Base-by-base conservation (phyloP, 2,797 vertebrate genomes). In the Micrastur ruficollis region DNA sequence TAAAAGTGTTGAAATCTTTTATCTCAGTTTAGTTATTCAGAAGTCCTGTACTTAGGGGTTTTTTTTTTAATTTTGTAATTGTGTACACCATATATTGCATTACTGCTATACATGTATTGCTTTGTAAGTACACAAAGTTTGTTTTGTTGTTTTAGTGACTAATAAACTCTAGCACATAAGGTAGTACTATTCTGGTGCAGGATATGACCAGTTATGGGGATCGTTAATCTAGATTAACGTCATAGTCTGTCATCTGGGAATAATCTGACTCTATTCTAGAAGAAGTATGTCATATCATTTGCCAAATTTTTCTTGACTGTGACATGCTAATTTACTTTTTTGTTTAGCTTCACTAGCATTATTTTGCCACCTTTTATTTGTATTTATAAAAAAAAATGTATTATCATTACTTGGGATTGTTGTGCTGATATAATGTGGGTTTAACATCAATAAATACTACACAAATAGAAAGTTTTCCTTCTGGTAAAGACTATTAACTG, bases 371-470 rank as follows among this genome's bases (percentile, higher is more conserved):
- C 95, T 97, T 98, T 97, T 98, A 97, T 97, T 98, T 98, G 97
- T 98, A 98, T 98, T 98, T 98, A 98, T 98, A 98, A 97, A 96
- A 95, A 94, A 96, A 97, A 97, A 94, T 96, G 96, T 98, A 97
- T 96, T 97, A 97, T 96, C 97, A 96, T 97, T 98, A 97, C 97
- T 98, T 98, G 98, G 98, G 97, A 97, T 97, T 98, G 98, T 98
- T 97, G 97, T 98, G 97, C 96, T 98, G 97, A 97, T 97, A 97
- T 97, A 96, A 98, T 97, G 96, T 98, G 98, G 97, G 97, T 97
- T 98, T 98, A 98, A 98, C 97, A 98, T 98, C 98, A 98, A 98
- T 98, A 98, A 98, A 98, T 98, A 98, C 96, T 98, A 97, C 97
- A 98, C 97, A 96, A 98, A 95, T 68, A 83, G 93, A 96, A 82